Evolutionary conservation across 1,140 invertebrate species (phyloP), one percentile per base, ranked within the genome.

Genomic region (Sweltsa coloradensis): DNA sequence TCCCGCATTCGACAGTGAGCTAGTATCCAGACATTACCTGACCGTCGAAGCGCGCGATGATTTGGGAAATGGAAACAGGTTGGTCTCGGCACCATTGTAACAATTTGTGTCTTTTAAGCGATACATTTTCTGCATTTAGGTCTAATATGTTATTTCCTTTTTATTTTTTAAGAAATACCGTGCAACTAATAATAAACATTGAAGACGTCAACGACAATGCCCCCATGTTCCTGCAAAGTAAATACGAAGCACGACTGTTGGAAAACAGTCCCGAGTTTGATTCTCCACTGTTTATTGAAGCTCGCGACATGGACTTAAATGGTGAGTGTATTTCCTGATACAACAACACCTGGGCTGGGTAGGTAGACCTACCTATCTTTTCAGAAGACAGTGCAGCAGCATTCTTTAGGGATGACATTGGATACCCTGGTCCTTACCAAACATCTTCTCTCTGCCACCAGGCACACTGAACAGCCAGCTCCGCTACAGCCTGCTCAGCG

Each of bases 41-140:
- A 95, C 89, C 0, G 83, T 93, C 0, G 92, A 96, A 63, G 92
- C 91, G 0, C 71, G 88, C 53, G 92, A 97, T 62, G 83, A 88
- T 64, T 65, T 83, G 36, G 89, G 90, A 3, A 74, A 76, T 54
- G 92, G 91, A 40, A 89, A 91, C 64, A 72, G 83, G 67, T 69
- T 49, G 24, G 13, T 25, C 2, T 41, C 25, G 13, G 7, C 21
- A 41, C 13, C 19, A n/a, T n/a, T n/a, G n/a, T n/a, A n/a, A n/a
- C n/a, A n/a, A n/a, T n/a, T n/a, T n/a, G n/a, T n/a, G n/a, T n/a
- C n/a, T n/a, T n/a, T n/a, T n/a, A n/a, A n/a, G n/a, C n/a, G n/a
- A n/a, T n/a, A n/a, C n/a, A n/a, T 31, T 31, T 31, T 31, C 7
- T 31, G 27, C 27, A n/a, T n/a, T n/a, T n/a, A n/a, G n/a, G n/a